Base-by-base conservation (phyloP, 2,888 invertebrate species). In the Nomada goodeniana region DNA sequence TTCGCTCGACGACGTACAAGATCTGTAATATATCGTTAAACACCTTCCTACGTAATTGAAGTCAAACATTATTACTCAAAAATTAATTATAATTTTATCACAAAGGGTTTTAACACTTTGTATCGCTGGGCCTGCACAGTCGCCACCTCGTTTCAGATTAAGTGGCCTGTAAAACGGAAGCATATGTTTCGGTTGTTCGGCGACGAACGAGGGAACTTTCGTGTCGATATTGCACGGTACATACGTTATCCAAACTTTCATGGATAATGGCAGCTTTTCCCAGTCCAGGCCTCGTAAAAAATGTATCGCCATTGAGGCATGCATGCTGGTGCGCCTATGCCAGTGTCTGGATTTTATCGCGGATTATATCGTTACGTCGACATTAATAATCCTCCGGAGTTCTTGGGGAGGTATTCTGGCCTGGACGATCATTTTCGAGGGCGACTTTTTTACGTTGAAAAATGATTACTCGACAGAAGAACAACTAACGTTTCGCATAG, bases 71-170 rank as follows among this genome's bases (percentile, higher is more conserved):
- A 88, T 83, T 75, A 67, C 64, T 65, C 47, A 57, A 77, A 52
- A 77, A 47, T 47, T 15, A 47, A 47, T 47, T 47, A 47, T 13
- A 82, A 65, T 74, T 36, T 36, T 36, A 36, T 36, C 36, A 36
- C 7, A 36, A 36, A 36, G 36, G 7, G 36, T 36, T 36, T 36
- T 7, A 36, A 73, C 72, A 85, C 20, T 82, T 71, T 29, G 63
- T 60, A 82, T 77, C 82, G 80, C 64, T 87, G 85, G 85, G 71
- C 55, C 68, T n/a, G 23, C 13, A 44, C 61, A 67, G 67, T 77
- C 76, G 70, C 76, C 76, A 75, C 70, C 78, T 82, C 81, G 70
- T 81, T 83, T 72, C 69, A 80, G 68, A 85, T 87, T 87, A 83
- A 82, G 77, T 63, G 78, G 64, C 67, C 55, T 57, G 74, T 57